Evolutionary conservation across 23 tunicate genomes (phyloP).

Genomic region (Halocynthia aurantium): DNA sequence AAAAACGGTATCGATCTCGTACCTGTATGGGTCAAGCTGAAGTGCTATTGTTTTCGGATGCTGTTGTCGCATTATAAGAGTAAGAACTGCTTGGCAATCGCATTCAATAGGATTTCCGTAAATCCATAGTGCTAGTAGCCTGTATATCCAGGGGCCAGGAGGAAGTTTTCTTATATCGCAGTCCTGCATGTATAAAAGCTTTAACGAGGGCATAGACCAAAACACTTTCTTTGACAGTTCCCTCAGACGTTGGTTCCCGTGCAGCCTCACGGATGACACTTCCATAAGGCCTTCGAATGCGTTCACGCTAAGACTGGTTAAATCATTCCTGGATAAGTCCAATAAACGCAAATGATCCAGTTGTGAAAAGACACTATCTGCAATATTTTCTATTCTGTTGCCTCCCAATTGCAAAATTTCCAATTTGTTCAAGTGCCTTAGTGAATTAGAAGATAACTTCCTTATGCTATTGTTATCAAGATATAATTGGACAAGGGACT

Average conservation of each 20-base stretch:
- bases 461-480: slow-evolving; percentile 43
- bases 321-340: slow-evolving; percentile 50
- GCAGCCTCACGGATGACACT: slow-evolving; percentile 27
- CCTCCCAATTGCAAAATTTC: slow-evolving; percentile 37
- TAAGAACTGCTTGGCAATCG: slow-evolving; percentile 31
- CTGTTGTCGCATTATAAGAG: slow-evolving; percentile 20
- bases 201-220: slow-evolving; percentile 9
- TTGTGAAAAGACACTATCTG: slow-evolving; percentile 22
- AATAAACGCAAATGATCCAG: slow-evolving; percentile 15
- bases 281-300: slow-evolving; percentile 36
- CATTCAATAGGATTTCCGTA: slow-evolving; percentile 78
- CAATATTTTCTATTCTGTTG: slow-evolving; percentile 30
- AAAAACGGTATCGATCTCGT: background rate
- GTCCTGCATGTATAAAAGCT: slow-evolving; percentile 54
- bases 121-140: slow-evolving; percentile 38
- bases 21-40: slow-evolving; percentile 46
- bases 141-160: slow-evolving; percentile 42
- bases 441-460: background rate
- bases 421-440: slow-evolving; percentile 7
- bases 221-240: slow-evolving; percentile 47
- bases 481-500: slow-evolving; percentile 23
- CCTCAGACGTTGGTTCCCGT: slow-evolving; percentile 34
- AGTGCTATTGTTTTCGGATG: slow-evolving; percentile 1
- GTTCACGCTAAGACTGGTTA: slow-evolving; percentile 9
- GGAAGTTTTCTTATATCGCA: slow-evolving; percentile 48